Conservation (phyloP, 2,113 vertebrate species). For the Planiliza haematocheilus region DNA sequence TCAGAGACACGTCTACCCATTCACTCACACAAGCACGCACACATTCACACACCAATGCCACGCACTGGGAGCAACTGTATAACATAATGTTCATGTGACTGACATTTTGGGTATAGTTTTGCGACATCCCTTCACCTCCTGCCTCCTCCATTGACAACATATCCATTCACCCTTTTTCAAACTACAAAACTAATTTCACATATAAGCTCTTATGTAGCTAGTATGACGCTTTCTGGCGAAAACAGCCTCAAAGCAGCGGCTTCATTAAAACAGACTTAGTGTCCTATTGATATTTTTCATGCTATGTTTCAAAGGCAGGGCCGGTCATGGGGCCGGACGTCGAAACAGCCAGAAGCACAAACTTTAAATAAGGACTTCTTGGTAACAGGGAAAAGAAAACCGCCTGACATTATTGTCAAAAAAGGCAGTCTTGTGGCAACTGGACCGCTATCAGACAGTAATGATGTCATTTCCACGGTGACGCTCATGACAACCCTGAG, state of each 20-base stretch:
- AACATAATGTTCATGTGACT: neutral
- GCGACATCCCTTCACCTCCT: neutral
- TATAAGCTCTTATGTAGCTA: constrained; percentile 28
- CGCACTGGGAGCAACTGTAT: too few species aligned
- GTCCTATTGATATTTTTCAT: constrained; percentile 25
- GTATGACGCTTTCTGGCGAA: neutral
- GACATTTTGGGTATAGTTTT: neutral
- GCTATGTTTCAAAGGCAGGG: neutral
- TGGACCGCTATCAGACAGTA: constrained; percentile 45
- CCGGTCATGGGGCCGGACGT: neutral
- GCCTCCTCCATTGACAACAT: too few species aligned
- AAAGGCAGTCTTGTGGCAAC: constrained; percentile 43
- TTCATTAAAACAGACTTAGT: constrained; percentile 49
- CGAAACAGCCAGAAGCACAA: constrained; percentile 4
- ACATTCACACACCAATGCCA: too few species aligned
- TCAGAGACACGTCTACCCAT: too few species aligned
- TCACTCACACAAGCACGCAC: too few species aligned
- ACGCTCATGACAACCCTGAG: constrained; percentile 70
- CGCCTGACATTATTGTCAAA: constrained; percentile 22
- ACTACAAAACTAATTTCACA: constrained; percentile 8
- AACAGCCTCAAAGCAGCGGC: constrained; percentile 4
- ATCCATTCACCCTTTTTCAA: neutral
- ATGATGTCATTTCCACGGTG: constrained; percentile 76
- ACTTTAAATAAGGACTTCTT: neutral
- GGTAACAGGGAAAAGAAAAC: constrained; percentile 40